Conservation (phyloP, 2,888 invertebrate species). For the Liposcelis brunnea region DNA sequence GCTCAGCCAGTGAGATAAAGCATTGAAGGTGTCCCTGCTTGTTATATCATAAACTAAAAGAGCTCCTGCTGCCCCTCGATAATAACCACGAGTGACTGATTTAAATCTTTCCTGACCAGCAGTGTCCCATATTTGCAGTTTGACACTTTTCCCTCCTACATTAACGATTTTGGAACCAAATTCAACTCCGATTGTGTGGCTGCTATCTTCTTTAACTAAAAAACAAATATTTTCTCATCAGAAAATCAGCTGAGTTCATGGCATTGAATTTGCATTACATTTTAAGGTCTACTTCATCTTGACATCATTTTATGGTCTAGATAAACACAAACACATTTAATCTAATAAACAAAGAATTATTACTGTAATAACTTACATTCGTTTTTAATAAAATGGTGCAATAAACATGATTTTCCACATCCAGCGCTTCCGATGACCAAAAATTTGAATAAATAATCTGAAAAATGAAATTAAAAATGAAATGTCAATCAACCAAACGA, state of each 20-base stretch:
- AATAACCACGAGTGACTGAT: constrained; percentile 49
- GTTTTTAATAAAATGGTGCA: constrained; percentile 70
- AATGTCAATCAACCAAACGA: no score
- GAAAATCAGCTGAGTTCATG: not conserved
- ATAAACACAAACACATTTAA: constrained; percentile 1
- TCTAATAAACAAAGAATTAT: not conserved
- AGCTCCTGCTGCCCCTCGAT: constrained; percentile 82
- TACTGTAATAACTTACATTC: constrained; percentile 46
- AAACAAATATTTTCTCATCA: not conserved
- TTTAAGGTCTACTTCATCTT: no score
- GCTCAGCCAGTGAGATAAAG: constrained; percentile 68
- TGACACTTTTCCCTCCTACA: constrained; percentile 65
- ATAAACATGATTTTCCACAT: constrained; percentile 64
- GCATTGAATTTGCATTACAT: no score
- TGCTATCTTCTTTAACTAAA: constrained; percentile 64
- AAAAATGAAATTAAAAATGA: constrained; percentile 20
- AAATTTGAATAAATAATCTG: constrained; percentile 73
- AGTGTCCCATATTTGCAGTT: constrained; percentile 66
- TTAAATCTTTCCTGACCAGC: constrained; percentile 30
- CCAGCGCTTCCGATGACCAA: constrained; percentile 72
- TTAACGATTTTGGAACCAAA: constrained; percentile 74
- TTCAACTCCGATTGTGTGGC: constrained; percentile 73
- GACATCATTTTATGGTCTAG: no score
- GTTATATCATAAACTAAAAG: constrained; percentile 80
- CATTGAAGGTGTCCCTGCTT: constrained; percentile 82